Evolutionary conservation across 2,888 invertebrate genomes (phyloP).

Genomic region (Embidobia sp.): DNA sequence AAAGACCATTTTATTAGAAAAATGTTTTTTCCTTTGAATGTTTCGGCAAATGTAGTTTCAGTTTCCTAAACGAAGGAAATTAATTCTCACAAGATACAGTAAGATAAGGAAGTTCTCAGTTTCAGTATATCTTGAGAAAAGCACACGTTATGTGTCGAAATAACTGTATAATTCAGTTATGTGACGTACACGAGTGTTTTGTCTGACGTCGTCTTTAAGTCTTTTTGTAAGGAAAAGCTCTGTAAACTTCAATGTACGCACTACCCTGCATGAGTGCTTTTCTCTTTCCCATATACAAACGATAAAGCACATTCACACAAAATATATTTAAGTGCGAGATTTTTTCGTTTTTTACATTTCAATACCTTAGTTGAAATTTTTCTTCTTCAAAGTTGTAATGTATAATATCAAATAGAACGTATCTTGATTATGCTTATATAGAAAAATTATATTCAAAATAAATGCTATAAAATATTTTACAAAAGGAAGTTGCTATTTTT

Average conservation of each 20-base stretch:
- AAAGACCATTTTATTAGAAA: too few species aligned
- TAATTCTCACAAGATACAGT: constrained; percentile 20
- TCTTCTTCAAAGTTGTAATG: not conserved
- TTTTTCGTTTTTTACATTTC: constrained; percentile 7
- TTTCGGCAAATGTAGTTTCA: constrained; percentile 2
- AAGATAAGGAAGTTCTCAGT: constrained; percentile 6
- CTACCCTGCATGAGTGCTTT: constrained; percentile 29
- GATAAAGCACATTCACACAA: constrained; percentile 16
- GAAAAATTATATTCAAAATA: too few species aligned
- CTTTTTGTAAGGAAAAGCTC: constrained; percentile 40
- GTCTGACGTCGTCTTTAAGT: constrained; percentile 36
- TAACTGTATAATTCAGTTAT: constrained; percentile 53
- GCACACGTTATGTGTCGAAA: constrained; percentile 35
- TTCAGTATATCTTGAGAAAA: constrained; percentile 30
- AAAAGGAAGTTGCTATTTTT: too few species aligned
- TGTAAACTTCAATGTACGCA: constrained; percentile 33
- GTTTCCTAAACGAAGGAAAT: constrained; percentile 26
- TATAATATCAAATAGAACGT: too few species aligned
- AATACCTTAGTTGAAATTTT: not conserved
- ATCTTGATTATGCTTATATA: too few species aligned
- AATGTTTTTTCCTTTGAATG: constrained; percentile 3
- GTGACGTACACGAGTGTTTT: constrained; percentile 38
- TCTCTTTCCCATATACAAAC: constrained; percentile 17
- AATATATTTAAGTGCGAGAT: constrained; percentile 10
- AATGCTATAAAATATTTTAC: too few species aligned